Conservation (phyloP, 2,113 vertebrate genomes). For the Panurus biarmicus region DNA sequence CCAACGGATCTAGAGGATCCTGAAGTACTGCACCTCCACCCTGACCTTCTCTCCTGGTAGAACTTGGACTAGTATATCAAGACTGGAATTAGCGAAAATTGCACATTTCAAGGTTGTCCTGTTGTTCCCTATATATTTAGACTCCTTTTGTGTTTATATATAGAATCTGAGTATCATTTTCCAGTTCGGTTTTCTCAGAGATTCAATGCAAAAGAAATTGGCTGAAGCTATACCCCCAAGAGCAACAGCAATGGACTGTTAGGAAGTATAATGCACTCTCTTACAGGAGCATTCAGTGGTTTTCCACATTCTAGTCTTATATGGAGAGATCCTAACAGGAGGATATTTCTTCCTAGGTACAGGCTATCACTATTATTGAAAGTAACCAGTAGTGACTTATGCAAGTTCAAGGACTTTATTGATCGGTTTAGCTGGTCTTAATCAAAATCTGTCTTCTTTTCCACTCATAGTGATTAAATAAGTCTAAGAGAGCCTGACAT, state of each 20-base stretch:
- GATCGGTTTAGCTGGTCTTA: slow-evolving; percentile 80
- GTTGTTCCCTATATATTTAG: not conserved
- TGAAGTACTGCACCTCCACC: slow-evolving; percentile 60
- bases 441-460: slow-evolving; percentile 80
- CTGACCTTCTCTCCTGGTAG: slow-evolving; percentile 56
- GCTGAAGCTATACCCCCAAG: not conserved
- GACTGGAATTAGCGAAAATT: slow-evolving; percentile 19
- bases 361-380: slow-evolving; percentile 69
- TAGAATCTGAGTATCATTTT: not conserved
- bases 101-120: not conserved
- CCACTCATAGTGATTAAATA: slow-evolving; percentile 89
- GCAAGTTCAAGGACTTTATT: slow-evolving; percentile 90
- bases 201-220: not conserved
- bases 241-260: not conserved
- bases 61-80: slow-evolving; percentile 36
- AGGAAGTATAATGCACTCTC: not conserved
- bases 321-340: not conserved
- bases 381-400: slow-evolving; percentile 76
- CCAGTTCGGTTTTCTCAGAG: not conserved
- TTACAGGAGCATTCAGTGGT: not conserved
- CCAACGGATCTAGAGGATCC: slow-evolving; percentile 63
- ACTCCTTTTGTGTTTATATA: not conserved
- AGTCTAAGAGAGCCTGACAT: slow-evolving; percentile 73
- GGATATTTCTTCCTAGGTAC: slow-evolving; percentile 55
- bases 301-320: not conserved